Percentiles rank a stretch among this genome's conserved stretches.
Conservation (phyloP, 2,797 vertebrate genomes). For the Octomys mimax region DNA sequence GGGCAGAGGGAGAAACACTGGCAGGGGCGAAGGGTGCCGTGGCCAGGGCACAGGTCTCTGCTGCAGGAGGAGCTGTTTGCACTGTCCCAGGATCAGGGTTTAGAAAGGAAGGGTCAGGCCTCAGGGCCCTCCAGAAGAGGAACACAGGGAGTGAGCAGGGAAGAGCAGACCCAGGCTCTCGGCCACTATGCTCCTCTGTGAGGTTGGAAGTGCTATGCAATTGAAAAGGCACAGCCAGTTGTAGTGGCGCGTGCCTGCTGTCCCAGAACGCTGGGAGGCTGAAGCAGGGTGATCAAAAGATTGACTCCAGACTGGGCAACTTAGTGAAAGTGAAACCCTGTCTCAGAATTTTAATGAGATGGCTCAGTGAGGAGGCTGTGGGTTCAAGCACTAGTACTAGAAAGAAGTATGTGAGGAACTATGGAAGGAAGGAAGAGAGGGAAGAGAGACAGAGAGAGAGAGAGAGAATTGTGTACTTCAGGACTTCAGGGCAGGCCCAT, state of each 20-base stretch:
- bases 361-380: background rate
- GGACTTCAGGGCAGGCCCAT: slow-evolving; percentile 21
- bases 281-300: background rate
- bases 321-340: background rate
- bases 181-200: background rate
- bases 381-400: background rate
- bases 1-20: background rate
- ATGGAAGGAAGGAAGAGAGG: background rate
- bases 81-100: background rate
- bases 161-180: background rate
- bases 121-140: background rate
- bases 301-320: background rate
- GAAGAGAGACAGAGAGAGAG: background rate
- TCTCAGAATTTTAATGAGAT: background rate
- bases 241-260: background rate
- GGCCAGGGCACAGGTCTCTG: fast-evolving
- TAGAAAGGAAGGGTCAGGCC: background rate
- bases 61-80: background rate
- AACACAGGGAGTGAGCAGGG: background rate
- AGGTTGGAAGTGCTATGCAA: background rate
- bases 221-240: background rate
- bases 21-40: background rate
- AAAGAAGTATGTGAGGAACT: background rate
- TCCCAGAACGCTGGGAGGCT: background rate
- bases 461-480: background rate